A percentile compares a stretch with the other conserved stretches of the same genome.
Evolutionary conservation across 2,797 vertebrate species (phyloP).

Genomic region (Myotis planiceps): DNA sequence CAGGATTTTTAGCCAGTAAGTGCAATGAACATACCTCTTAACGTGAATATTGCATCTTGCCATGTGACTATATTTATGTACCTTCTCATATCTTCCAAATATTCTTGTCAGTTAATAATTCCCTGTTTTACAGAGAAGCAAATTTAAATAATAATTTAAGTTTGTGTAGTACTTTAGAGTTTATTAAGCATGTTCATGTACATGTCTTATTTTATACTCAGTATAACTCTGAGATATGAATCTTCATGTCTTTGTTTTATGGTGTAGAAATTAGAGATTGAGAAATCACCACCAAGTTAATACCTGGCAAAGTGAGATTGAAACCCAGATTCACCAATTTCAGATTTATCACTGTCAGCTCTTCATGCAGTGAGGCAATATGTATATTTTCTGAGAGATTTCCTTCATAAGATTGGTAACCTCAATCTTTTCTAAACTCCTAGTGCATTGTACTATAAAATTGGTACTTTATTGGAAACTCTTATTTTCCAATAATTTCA

Average conservation of each 20-base stretch:
- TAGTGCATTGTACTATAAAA: not conserved
- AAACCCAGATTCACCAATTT: not conserved
- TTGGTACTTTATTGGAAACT: not conserved
- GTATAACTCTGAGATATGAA: not conserved
- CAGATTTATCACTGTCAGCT: not conserved
- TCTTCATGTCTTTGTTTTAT: not conserved
- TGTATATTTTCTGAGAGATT: not conserved
- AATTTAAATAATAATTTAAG: not conserved
- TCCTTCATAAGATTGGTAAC: not conserved
- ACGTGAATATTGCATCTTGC: not conserved
- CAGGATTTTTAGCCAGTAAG: not conserved
- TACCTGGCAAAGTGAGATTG: not conserved
- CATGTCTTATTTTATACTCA: not conserved
- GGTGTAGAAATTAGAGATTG: not conserved
- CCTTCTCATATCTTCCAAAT: not conserved
- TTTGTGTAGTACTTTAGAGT: not conserved
- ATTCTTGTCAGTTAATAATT: constrained; percentile 11
- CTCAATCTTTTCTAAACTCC: not conserved
- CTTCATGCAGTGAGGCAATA: not conserved
- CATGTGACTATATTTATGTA: not conserved
- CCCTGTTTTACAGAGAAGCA: not conserved
- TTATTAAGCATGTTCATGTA: not conserved
- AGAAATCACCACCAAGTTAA: not conserved
- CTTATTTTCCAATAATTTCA: not conserved
- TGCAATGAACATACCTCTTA: not conserved